Evolutionary conservation across 2,888 invertebrate genomes (phyloP).

Genomic region (Suillia variegata): DNA sequence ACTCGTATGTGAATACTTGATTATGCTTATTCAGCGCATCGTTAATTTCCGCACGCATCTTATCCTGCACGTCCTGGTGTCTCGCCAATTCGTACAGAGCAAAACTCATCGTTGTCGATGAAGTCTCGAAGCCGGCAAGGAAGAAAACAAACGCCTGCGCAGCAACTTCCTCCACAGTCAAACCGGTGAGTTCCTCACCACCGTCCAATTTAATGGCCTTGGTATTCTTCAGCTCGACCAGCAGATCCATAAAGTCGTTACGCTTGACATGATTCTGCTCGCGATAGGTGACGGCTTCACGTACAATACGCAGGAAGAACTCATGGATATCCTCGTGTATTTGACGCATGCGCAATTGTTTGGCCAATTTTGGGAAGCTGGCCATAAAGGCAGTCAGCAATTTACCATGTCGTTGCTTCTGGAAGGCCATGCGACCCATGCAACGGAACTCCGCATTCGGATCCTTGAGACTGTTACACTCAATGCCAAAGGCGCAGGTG

Average conservation of each 20-base stretch:
- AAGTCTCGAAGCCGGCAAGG: conserved; percentile 69
- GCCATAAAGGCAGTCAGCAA: conserved; percentile 32
- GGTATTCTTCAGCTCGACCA: conserved; percentile 64
- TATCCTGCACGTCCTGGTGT: conserved; percentile 41
- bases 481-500: conserved; percentile 62
- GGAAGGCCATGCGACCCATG: conserved; percentile 43
- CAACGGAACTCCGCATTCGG: too few relatives aligned
- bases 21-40: conserved; percentile 38
- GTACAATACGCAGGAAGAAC: conserved; percentile 58
- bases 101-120: conserved; percentile 68
- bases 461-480: conserved; percentile 61
- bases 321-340: conserved; percentile 40
- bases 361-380: conserved; percentile 35
- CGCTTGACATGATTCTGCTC: conserved; percentile 56
- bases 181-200: conserved; percentile 34
- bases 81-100: conserved; percentile 46
- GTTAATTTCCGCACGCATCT: conserved; percentile 39
- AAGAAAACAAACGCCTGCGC: conserved; percentile 54
- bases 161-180: conserved; percentile 46
- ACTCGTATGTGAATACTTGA: conserved; percentile 48
- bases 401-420: conserved; percentile 31
- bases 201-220: conserved; percentile 41
- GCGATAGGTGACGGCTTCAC: conserved; percentile 38
- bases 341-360: conserved; percentile 30
- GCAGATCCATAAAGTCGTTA: conserved; percentile 66